A percentile compares a stretch with the other conserved stretches of the same genome.
phyloP scores from a whole-genome alignment of 2,113 vertebrate species.

The Ondatra zibethicus region DNA sequence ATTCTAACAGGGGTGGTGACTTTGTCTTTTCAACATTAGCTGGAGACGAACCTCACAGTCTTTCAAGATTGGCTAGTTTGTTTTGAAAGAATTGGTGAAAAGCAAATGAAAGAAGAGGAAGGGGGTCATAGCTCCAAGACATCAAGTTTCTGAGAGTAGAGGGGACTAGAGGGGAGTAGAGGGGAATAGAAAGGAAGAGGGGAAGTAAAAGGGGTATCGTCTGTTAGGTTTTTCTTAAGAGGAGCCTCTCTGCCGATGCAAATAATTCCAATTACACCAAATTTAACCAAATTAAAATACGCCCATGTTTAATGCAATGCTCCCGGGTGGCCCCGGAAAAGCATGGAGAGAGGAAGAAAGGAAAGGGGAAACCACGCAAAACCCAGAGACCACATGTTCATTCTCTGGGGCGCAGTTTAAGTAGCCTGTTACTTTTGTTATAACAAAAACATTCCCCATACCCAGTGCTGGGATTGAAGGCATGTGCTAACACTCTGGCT shows the following conservation, averaged over 20 bases:
- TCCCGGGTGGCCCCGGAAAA: no score
- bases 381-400: no score
- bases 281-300: no score
- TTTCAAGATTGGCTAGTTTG: not conserved
- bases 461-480: not conserved
- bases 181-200: no score
- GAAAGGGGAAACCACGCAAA: no score
- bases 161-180: not conserved
- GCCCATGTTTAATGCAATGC: no score
- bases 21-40: not conserved
- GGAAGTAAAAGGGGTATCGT: no score
- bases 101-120: not conserved
- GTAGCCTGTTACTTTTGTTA: not conserved
- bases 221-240: no score
- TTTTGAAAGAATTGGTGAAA: not conserved
- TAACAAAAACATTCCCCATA: not conserved
- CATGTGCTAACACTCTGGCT: not conserved
- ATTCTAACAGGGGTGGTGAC: not conserved
- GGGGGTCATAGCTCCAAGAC: not conserved
- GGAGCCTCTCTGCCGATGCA: no score
- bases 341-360: no score
- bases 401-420: no score
- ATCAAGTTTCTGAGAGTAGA: not conserved
- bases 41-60: not conserved
- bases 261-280: no score